Evolutionary conservation across 92 coral and sea anemone species (phyloP), one percentile per base, ranked within the genome.

Genomic region (Porites cylindrica): DNA sequence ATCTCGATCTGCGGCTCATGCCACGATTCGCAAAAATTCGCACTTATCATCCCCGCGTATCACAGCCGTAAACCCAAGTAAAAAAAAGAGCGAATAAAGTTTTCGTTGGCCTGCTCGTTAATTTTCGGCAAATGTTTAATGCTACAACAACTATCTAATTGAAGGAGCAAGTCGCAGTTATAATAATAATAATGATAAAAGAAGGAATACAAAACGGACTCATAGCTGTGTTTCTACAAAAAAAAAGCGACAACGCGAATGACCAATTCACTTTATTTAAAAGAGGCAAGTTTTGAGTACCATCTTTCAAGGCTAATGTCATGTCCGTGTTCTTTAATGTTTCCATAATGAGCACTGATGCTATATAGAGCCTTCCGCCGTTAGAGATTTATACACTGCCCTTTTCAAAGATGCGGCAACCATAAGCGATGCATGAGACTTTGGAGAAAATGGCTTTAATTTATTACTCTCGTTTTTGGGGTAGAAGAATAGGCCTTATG

Each of bases 31-130:
- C 12, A 24, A 18, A 70, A 69, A 82, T 82, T 69, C 47, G 51
- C 26, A 62, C 51, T 74, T 83, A 83, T 83, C 81, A 72, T 21
- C 20, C 21, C 63, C 87, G 12, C 10, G 51, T 24, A 38, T 16
- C 8, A 18, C 20, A 62, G 18, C 21, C 17, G 72, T 24, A 38
- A 6, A 26, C 10, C 26, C 14, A 67, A 67, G 12, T 23, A 11
- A 67, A 67, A 12, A 54, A 56, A 56, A 56, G n/a, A 8, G 1
- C 4, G 14, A 56, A 56, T 56, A 10, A 56, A 56, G 61, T 10
- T 2, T 14, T 7, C 61, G 61, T 0, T 2, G 16, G 61, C 47
- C 16, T 56, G 16, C 16, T 56, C 80, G 21, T 19, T 29, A 24
- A 43, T 19, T 61, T 24, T 58, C 50, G 51, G 50, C 53, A 21